Conservation (phyloP, 37 sponge, comb jelly and placozoan species). For the Aplysina aerophoba region DNA sequence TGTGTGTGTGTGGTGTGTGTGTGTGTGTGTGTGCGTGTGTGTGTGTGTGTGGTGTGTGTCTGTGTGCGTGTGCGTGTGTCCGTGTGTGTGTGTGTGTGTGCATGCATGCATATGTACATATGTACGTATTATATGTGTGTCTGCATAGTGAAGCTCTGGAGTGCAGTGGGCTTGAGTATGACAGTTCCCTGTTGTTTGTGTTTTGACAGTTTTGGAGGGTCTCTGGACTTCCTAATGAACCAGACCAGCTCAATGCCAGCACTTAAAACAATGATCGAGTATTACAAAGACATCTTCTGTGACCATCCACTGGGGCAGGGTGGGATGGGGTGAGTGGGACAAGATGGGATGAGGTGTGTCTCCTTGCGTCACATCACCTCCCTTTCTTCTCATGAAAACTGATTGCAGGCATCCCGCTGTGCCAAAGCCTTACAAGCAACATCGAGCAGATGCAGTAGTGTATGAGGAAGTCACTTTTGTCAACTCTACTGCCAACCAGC, state of each 20-base stretch:
- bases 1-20: background rate
- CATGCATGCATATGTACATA: background rate
- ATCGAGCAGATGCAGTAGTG: background rate
- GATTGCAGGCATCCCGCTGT: background rate
- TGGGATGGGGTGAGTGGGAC: too few species aligned
- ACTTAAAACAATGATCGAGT: background rate
- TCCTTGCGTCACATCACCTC: too few species aligned
- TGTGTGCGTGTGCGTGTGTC: background rate
- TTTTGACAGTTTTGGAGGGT: slow-evolving; percentile 8
- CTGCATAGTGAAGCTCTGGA: too few species aligned
- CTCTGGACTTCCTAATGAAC: background rate
- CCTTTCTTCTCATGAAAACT: too few species aligned
- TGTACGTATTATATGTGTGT: background rate
- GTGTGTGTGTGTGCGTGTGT: too few species aligned
- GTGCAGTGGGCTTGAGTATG: too few species aligned
- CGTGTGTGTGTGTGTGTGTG: background rate
- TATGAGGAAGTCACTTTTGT: background rate
- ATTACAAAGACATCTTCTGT: slow-evolving; percentile 27
- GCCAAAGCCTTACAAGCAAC: background rate
- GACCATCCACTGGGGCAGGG: too few species aligned
- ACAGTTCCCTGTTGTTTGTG: background rate
- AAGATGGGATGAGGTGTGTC: too few species aligned
- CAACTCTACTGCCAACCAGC: background rate
- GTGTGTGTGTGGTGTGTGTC: background rate
- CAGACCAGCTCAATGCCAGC: slow-evolving; percentile 19